phyloP scores from a whole-genome alignment of 2,888 invertebrate species.

The Pogonocherus hispidulus region DNA sequence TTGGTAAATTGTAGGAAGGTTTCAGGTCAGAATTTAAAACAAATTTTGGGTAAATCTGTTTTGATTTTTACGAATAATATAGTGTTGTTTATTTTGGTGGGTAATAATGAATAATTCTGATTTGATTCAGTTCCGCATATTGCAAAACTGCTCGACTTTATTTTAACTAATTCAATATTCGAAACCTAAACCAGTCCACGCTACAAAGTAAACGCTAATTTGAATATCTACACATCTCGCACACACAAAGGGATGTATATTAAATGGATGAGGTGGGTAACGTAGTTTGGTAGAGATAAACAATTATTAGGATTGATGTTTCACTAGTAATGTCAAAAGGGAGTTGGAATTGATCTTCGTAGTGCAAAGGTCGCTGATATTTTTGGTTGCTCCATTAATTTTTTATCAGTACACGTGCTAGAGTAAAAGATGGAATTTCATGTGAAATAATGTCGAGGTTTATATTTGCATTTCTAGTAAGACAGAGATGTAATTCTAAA shows the following conservation, averaged over 20 bases:
- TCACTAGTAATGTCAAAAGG: background rate
- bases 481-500: too few relatives aligned
- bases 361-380: too few relatives aligned
- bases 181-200: conserved; percentile 7
- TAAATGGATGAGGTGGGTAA: background rate
- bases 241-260: conserved; percentile 35
- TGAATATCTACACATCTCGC: conserved; percentile 37
- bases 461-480: too few relatives aligned
- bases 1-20: too few relatives aligned
- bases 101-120: background rate
- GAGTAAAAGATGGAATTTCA: too few relatives aligned
- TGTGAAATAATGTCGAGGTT: too few relatives aligned
- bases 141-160: background rate
- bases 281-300: background rate
- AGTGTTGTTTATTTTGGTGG: background rate
- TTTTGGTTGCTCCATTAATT: too few relatives aligned
- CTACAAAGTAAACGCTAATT: conserved; percentile 37
- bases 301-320: background rate
- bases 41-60: too few relatives aligned
- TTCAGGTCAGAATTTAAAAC: too few relatives aligned
- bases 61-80: background rate
- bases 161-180: conserved; percentile 22
- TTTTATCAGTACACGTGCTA: too few relatives aligned
- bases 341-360: too few relatives aligned
- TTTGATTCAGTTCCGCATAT: background rate